phyloP scores from a whole-genome alignment of 2,797 vertebrate genomes.

The Micromesistius poutassou region DNA sequence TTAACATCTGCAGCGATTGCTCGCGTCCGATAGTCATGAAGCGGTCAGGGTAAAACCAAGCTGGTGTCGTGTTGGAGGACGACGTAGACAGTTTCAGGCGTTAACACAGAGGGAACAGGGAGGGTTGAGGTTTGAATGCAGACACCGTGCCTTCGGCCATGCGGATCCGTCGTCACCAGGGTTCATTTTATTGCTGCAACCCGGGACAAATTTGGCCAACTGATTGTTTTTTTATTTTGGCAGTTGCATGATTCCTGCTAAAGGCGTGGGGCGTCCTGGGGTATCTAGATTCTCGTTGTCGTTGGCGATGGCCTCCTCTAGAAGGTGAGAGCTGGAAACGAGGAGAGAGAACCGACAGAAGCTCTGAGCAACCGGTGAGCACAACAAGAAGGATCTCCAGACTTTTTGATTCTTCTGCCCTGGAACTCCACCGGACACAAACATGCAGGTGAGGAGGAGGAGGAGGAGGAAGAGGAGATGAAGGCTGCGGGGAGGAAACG shows the following conservation, averaged over 20 bases:
- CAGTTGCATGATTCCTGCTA: background rate
- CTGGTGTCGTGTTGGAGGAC: background rate
- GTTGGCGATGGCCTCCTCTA: conserved; percentile 32
- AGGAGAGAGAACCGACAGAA: conserved; percentile 28
- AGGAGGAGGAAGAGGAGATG: background rate
- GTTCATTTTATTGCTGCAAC: too few relatives aligned
- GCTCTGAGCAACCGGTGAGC: background rate
- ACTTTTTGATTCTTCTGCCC: background rate
- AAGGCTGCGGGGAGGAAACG: background rate
- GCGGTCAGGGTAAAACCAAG: background rate
- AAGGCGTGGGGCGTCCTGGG: background rate
- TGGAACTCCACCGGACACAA: conserved; percentile 33
- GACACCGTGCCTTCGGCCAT: background rate
- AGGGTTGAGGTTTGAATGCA: background rate
- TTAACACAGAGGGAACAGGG: background rate
- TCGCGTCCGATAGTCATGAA: background rate
- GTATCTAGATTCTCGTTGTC: background rate
- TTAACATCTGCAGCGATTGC: background rate
- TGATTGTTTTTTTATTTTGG: background rate
- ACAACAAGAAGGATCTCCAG: background rate
- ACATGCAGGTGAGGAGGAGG: conserved; percentile 9
- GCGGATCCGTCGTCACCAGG: background rate
- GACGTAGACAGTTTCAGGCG: background rate
- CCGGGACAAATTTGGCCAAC: background rate
- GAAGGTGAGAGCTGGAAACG: conserved; percentile 63